phyloP scores from a whole-genome alignment of 1,140 invertebrate species.

The Bemisia tabaci region DNA sequence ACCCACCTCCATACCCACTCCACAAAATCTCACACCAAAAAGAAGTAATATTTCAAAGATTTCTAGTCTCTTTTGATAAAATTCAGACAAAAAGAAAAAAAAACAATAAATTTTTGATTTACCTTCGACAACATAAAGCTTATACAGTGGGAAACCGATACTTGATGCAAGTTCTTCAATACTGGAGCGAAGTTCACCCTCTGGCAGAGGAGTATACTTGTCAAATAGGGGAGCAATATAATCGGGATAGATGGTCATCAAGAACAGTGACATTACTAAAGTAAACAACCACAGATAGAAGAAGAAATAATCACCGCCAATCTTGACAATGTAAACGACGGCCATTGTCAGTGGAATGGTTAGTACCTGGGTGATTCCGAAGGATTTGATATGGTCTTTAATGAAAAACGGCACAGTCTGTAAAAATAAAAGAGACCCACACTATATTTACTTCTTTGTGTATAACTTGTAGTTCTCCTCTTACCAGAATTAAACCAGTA shows the following conservation, averaged over 20 bases:
- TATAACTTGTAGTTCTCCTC: background rate
- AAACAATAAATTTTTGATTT: conserved; percentile 9
- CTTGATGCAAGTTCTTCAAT: conserved; percentile 82
- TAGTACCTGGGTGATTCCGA: conserved; percentile 62
- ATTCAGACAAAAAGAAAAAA: background rate
- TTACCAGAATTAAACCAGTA: background rate
- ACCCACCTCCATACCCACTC: too few species aligned
- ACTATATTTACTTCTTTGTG: conserved; percentile 1
- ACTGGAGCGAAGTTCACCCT: conserved; percentile 68
- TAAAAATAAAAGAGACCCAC: conserved; percentile 30
- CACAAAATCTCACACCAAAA: too few species aligned
- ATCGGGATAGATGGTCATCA: conserved; percentile 87
- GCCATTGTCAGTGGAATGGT: conserved; percentile 63
- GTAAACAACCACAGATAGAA: conserved; percentile 88
- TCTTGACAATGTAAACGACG: conserved; percentile 49
- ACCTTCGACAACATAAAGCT: conserved; percentile 94
- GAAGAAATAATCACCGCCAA: conserved; percentile 84
- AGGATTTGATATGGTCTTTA: conserved; percentile 86
- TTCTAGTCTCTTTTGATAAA: background rate
- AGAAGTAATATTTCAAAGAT: background rate
- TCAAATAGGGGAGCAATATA: conserved; percentile 97
- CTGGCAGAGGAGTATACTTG: conserved; percentile 90
- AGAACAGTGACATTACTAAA: conserved; percentile 56
- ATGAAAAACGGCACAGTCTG: conserved; percentile 83
- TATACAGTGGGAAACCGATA: conserved; percentile 84